Conservation (phyloP, 1,140 invertebrate species). For the Zophobas atratus region DNA sequence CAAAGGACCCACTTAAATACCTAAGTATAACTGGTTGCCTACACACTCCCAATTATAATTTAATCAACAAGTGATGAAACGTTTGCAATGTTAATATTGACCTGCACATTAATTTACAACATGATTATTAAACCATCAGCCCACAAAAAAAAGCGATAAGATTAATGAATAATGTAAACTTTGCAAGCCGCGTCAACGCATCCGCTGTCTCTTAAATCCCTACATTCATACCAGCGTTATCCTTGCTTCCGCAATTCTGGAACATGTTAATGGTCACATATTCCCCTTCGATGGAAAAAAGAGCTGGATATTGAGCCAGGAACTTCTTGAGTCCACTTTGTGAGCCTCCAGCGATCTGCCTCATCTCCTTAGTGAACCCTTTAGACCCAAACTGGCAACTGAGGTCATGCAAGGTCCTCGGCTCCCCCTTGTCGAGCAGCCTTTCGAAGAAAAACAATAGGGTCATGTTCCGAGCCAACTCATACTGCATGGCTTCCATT, state of each 20-base stretch:
- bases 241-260: constrained; percentile 57
- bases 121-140: constrained; percentile 2
- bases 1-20: no score
- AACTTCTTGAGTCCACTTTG: constrained; percentile 94
- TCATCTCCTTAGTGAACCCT: constrained; percentile 96
- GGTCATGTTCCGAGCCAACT: constrained; percentile 93
- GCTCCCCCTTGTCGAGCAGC: constrained; percentile 93
- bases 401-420: constrained; percentile 94
- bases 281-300: constrained; percentile 93
- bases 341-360: constrained; percentile 94
- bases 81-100: background rate
- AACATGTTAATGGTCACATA: constrained; percentile 91
- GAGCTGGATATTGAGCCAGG: constrained; percentile 89
- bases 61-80: background rate
- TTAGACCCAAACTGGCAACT: constrained; percentile 97
- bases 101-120: background rate
- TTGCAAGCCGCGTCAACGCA: background rate
- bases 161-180: constrained; percentile 12
- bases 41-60: background rate
- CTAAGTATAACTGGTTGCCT: background rate
- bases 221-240: constrained; percentile 53
- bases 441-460: constrained; percentile 96
- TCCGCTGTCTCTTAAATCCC: background rate
- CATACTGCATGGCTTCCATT: constrained; percentile 95
- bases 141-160: background rate